Evolutionary conservation across 2,888 invertebrate genomes (phyloP).

Genomic region (Ischnus inquisitorius): DNA sequence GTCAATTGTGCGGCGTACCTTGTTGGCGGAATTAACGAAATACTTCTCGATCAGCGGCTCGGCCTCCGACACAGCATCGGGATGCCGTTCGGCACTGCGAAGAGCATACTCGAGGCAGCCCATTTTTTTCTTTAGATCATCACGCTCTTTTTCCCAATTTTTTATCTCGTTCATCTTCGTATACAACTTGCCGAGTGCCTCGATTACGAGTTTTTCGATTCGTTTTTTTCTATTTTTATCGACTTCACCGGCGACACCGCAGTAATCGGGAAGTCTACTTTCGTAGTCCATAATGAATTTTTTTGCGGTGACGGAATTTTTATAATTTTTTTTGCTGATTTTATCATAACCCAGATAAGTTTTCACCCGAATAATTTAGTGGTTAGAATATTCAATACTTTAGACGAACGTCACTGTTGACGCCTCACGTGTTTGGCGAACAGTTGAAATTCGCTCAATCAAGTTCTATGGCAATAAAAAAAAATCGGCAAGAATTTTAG

Average conservation of each 20-base stretch:
- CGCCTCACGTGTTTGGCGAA: constrained; percentile 36
- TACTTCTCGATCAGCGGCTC: constrained; percentile 72
- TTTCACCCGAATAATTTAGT: background rate
- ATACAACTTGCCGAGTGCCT: constrained; percentile 29
- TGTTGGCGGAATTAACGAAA: constrained; percentile 68
- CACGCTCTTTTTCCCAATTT: constrained; percentile 69
- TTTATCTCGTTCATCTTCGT: constrained; percentile 56
- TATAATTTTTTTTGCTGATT: background rate
- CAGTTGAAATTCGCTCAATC: constrained; percentile 49
- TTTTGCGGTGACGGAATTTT: background rate
- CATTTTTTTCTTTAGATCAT: constrained; percentile 70
- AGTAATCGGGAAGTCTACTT: background rate
- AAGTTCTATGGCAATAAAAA: constrained; percentile 11
- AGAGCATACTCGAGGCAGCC: constrained; percentile 66
- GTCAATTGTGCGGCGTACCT: constrained; percentile 71
- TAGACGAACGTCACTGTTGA: background rate
- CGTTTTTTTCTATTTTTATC: constrained; percentile 5
- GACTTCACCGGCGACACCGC: background rate
- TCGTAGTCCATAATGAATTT: constrained; percentile 32
- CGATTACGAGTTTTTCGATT: background rate
- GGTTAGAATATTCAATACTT: background rate
- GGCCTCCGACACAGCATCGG: constrained; percentile 1
- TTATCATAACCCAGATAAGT: constrained; percentile 54
- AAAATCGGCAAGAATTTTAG: constrained; percentile 3
- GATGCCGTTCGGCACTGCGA: constrained; percentile 53